phyloP scores from a whole-genome alignment of 2,797 vertebrate genomes.

The Trachurus trachurus region DNA sequence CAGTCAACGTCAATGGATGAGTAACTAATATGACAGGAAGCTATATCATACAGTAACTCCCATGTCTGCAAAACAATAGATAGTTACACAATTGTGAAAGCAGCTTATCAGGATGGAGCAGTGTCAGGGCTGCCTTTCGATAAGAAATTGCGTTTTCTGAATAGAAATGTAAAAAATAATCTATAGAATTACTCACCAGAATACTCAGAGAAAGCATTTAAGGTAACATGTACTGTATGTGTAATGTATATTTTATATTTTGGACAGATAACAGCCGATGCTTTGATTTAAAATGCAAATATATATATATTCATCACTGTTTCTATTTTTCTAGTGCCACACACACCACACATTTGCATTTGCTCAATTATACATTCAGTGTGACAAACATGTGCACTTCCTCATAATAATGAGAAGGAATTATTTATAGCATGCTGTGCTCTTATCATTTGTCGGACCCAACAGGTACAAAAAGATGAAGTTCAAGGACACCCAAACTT shows the following conservation, averaged over 20 bases:
- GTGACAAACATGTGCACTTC: conserved; percentile 82
- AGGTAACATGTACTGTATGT: background rate
- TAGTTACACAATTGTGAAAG: conserved; percentile 28
- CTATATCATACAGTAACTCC: conserved; percentile 47
- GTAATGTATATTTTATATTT: background rate
- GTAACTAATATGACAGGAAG: conserved; percentile 56
- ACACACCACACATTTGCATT: conserved; percentile 73
- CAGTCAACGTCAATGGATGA: conserved; percentile 73
- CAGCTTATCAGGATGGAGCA: conserved; percentile 42
- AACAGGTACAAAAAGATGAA: conserved; percentile 81
- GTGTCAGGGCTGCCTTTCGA: conserved; percentile 34
- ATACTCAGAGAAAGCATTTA: background rate
- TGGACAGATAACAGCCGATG: background rate
- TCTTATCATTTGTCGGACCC: conserved; percentile 77
- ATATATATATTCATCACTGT: conserved; percentile 4
- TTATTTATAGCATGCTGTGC: conserved; percentile 86
- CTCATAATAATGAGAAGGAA: conserved; percentile 83
- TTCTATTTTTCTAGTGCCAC: conserved; percentile 31
- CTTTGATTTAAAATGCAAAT: conserved; percentile 6
- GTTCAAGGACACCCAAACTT: conserved; percentile 81
- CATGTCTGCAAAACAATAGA: conserved; percentile 55
- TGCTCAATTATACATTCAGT: conserved; percentile 83
- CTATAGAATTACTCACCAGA: conserved; percentile 3
- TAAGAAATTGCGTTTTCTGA: conserved; percentile 30
- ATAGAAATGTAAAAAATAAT: conserved; percentile 43